phyloP scores from a whole-genome alignment of 2,113 vertebrate species.

The Scomber colias region DNA sequence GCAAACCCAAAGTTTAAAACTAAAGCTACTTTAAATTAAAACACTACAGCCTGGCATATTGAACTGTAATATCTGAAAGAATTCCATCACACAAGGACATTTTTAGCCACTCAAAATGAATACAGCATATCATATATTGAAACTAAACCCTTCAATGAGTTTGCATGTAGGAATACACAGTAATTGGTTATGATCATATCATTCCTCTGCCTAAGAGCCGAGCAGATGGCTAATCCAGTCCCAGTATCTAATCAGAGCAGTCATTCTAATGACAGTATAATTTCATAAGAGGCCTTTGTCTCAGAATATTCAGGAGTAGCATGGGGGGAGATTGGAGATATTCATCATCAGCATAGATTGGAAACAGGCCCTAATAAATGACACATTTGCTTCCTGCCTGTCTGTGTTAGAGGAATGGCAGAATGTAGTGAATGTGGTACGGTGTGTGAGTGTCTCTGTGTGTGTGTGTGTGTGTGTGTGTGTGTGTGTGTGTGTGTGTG shows the following conservation, averaged over 20 bases:
- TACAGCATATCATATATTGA: conserved; percentile 44
- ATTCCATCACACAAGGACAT: conserved; percentile 25
- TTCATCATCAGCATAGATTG: conserved; percentile 75
- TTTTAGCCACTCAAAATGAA: conserved; percentile 39
- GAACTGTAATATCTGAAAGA: neutral
- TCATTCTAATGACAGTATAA: conserved; percentile 74
- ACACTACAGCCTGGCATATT: neutral
- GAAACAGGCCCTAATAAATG: conserved; percentile 75
- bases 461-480: conserved; percentile 39
- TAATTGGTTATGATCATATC: conserved; percentile 70
- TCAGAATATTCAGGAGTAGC: conserved; percentile 69
- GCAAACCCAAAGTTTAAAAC: conserved; percentile 12
- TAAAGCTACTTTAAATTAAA: too few relatives aligned
- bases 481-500: conserved; percentile 17
- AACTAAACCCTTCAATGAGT: conserved; percentile 52
- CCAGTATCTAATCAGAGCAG: conserved; percentile 67
- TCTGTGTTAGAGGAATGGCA: conserved; percentile 59
- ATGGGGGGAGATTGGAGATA: conserved; percentile 58
- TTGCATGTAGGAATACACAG: conserved; percentile 40
- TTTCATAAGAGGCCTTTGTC: conserved; percentile 76
- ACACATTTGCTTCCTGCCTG: conserved; percentile 79
- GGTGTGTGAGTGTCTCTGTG: conserved; percentile 34
- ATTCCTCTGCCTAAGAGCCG: conserved; percentile 54
- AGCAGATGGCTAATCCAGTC: conserved; percentile 84
- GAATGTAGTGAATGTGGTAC: conserved; percentile 61